Percentiles rank a stretch among this genome's conserved stretches.
Conservation (phyloP, 1,140 invertebrate genomes). For the Drosophila arawakana region DNA sequence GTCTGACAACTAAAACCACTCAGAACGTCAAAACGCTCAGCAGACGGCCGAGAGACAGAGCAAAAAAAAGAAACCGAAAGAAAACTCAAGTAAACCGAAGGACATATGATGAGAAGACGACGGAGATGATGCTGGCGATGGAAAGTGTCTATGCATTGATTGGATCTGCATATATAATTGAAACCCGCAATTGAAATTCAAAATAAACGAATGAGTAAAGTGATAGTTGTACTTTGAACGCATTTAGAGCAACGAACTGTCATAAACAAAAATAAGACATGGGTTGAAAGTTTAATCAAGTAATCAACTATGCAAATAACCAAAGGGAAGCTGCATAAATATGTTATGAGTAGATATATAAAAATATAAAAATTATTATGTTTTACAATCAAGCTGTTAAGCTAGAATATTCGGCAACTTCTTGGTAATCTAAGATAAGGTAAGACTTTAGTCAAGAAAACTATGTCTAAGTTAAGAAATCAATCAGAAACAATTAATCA, state of each 20-base stretch:
- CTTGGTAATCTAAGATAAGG: too few relatives aligned
- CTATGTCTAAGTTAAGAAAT: too few relatives aligned
- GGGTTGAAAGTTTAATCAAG: too few relatives aligned
- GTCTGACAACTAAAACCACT: constrained; percentile 69
- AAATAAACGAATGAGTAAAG: background rate
- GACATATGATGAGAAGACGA: background rate
- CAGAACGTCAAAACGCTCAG: constrained; percentile 66
- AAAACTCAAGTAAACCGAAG: background rate
- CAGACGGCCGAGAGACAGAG: constrained; percentile 15
- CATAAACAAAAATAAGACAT: too few relatives aligned
- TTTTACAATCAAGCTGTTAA: too few relatives aligned
- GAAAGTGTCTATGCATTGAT: constrained; percentile 51
- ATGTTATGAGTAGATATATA: too few relatives aligned
- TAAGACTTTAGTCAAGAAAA: too few relatives aligned
- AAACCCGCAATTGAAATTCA: constrained; percentile 51
- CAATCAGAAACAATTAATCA: too few relatives aligned
- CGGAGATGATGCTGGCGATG: background rate
- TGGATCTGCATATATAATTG: constrained; percentile 68
- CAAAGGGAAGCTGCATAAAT: too few relatives aligned
- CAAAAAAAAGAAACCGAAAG: background rate
- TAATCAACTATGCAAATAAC: too few relatives aligned
- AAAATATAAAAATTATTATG: too few relatives aligned
- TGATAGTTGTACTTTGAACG: background rate
- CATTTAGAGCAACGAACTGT: background rate
- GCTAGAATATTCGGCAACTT: too few relatives aligned